Percentiles rank a stretch among this genome's conserved stretches.
Conservation (phyloP, 2,888 invertebrate species). For the Megaustenia siamemsis region DNA sequence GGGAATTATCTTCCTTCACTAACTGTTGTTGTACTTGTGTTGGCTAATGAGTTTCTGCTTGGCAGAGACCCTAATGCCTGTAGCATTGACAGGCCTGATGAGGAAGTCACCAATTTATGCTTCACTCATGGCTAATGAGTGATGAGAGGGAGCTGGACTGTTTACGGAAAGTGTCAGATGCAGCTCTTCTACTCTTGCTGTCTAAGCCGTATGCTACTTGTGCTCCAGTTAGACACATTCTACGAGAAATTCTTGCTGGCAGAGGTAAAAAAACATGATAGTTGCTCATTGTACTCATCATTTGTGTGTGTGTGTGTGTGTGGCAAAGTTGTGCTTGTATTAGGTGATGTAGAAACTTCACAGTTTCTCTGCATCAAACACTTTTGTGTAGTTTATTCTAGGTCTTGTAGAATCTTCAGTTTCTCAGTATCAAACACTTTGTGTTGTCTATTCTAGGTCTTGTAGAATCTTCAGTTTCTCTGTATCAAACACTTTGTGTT, state of each 20-base stretch:
- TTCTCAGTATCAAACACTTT: too few species aligned
- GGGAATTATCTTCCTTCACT: too few species aligned
- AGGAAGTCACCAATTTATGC: slow-evolving; percentile 61
- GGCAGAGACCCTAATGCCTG: slow-evolving; percentile 19
- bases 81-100: slow-evolving; percentile 45
- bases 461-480: too few species aligned
- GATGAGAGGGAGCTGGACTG: slow-evolving; percentile 89
- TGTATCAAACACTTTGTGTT: too few species aligned
- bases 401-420: too few species aligned
- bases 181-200: slow-evolving; percentile 89
- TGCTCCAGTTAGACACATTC: slow-evolving; percentile 87
- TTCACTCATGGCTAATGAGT: slow-evolving; percentile 86
- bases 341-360: too few species aligned
- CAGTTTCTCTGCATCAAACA: too few species aligned
- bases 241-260: slow-evolving; percentile 91
- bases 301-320: too few species aligned
- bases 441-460: too few species aligned
- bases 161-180: slow-evolving; percentile 89
- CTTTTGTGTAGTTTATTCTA: too few species aligned
- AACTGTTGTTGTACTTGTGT: too few species aligned
- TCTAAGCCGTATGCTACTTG: slow-evolving; percentile 90
- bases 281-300: neutral
- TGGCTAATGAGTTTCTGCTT: neutral
- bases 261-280: neutral
- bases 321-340: neutral